Percentiles rank a stretch among this genome's conserved stretches.
phyloP scores from a whole-genome alignment of 2,888 invertebrate species.

The Conus canariensis region DNA sequence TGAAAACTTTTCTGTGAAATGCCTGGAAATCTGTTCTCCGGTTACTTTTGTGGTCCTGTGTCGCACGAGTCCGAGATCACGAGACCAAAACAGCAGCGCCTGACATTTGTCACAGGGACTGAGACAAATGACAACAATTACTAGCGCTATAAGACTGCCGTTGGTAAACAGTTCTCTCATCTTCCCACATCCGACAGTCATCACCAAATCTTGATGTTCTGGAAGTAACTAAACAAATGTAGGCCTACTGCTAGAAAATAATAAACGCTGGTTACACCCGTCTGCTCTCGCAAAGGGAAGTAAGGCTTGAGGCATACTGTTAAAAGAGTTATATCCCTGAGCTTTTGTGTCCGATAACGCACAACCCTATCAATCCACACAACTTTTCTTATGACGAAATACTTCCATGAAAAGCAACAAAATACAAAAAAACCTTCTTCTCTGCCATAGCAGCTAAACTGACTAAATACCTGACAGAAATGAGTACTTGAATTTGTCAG shows the following conservation, averaged over 20 bases:
- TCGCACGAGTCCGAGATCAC: slow-evolving; percentile 8
- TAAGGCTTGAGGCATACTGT: neutral
- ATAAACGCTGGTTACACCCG: too few species aligned
- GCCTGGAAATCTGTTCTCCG: neutral
- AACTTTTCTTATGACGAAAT: too few species aligned
- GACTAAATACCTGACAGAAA: too few species aligned
- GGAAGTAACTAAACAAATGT: neutral
- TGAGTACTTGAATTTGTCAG: too few species aligned
- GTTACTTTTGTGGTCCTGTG: neutral
- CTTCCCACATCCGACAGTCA: neutral
- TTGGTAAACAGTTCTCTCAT: neutral
- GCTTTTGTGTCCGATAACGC: neutral
- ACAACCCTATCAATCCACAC: too few species aligned
- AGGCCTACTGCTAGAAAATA: too few species aligned
- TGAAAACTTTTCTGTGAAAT: neutral
- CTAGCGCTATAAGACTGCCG: neutral
- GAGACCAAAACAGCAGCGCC: neutral
- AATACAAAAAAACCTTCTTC: too few species aligned
- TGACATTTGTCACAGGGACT: neutral
- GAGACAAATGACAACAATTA: neutral
- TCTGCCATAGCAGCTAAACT: too few species aligned
- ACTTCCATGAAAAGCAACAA: too few species aligned
- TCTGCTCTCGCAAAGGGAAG: neutral
- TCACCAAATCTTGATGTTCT: neutral
- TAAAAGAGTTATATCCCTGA: neutral